Evolutionary conservation across 1,140 invertebrate genomes (phyloP), one percentile per base, ranked within the genome.

Genomic region (Drosophila pectinifera): DNA sequence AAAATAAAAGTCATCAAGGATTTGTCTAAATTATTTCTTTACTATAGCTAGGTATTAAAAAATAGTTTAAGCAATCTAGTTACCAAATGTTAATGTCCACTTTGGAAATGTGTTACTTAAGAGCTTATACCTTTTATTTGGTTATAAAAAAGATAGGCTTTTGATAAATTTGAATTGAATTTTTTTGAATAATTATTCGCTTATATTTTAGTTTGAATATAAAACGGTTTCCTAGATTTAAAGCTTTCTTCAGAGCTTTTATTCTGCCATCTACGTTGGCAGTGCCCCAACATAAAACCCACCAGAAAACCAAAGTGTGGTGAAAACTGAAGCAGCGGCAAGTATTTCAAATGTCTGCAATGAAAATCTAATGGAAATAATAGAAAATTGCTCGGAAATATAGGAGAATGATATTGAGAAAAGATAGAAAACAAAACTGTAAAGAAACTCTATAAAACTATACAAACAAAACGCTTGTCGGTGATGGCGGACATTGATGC

Each of bases 191-290:
- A 22, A 22, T 0, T 4, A 45, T 14, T 7, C 28, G 0, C 24
- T 1, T 24, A 10, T 42, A n/a, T 22, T 5, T 24, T 16, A 14
- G 11, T 31, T 34, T 36, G 5, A 67, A 67, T 31, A 31, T 3
- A 48, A 46, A 46, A 10, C 42, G 0, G 7, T 22, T 24, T 64
- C 10, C 16, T 6, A 18, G n/a, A 24, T 56, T 48, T 3, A 34
- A 48, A 70, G 51, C 64, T 70, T 70, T 26, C 16, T 10, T 11
- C 6, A 2, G 0, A 70, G 63, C 67, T 70, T 70, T 69, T 26
- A 16, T 0, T 28, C n/a, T 0, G 3, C 4, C 4, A 16, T 38
- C 18, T 14, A 16, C 36, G 11, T 18, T 45, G 67, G 67, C 64
- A 70, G 39, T 48, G 65, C 41, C 26, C 5, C 2, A 8, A 13